Evolutionary conservation across 2,888 invertebrate genomes (phyloP).

Genomic region (Pristionchus exspectatus): DNA sequence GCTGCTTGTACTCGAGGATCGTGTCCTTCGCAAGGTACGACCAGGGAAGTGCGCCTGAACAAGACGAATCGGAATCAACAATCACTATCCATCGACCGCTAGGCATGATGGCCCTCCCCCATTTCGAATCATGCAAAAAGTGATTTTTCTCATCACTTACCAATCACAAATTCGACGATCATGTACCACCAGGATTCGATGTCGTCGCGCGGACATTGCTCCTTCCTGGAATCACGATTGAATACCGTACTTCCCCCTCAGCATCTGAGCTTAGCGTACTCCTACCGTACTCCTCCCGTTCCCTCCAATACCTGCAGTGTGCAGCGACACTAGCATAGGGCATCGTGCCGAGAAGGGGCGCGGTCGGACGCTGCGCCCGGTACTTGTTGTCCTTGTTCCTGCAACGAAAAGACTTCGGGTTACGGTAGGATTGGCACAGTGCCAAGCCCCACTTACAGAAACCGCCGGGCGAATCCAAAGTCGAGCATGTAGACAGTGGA

Average conservation of each 20-base stretch:
- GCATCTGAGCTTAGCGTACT: no score
- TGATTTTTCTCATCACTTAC: slow-evolving; percentile 56
- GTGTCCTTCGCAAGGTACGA: slow-evolving; percentile 63
- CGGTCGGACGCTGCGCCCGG: slow-evolving; percentile 68
- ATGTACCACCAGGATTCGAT: slow-evolving; percentile 75
- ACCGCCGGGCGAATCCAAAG: slow-evolving; percentile 75
- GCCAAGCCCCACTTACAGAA: slow-evolving; percentile 58
- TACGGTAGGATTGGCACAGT: neutral
- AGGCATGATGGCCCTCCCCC: no score
- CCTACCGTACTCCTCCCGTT: neutral
- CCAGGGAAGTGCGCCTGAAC: slow-evolving; percentile 70
- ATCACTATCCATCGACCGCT: no score
- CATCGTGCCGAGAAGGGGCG: slow-evolving; percentile 73
- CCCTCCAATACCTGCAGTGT: slow-evolving; percentile 20
- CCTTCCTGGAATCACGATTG: slow-evolving; percentile 59
- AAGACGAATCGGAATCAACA: neutral
- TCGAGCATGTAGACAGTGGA: slow-evolving; percentile 73
- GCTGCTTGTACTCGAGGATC: slow-evolving; percentile 62
- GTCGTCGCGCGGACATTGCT: slow-evolving; percentile 73
- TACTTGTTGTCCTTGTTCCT: slow-evolving; percentile 69
- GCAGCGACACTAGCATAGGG: slow-evolving; percentile 60
- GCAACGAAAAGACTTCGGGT: slow-evolving; percentile 33
- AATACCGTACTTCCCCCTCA: neutral
- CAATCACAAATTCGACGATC: slow-evolving; percentile 69
- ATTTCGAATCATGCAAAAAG: no score